Percentiles rank a stretch among this genome's conserved stretches.
These are phyloP conservation scores for Exephanes ischioxanthus DNA, from an alignment of 2,888 invertebrate species.

Conservation along the genomic window DNA sequence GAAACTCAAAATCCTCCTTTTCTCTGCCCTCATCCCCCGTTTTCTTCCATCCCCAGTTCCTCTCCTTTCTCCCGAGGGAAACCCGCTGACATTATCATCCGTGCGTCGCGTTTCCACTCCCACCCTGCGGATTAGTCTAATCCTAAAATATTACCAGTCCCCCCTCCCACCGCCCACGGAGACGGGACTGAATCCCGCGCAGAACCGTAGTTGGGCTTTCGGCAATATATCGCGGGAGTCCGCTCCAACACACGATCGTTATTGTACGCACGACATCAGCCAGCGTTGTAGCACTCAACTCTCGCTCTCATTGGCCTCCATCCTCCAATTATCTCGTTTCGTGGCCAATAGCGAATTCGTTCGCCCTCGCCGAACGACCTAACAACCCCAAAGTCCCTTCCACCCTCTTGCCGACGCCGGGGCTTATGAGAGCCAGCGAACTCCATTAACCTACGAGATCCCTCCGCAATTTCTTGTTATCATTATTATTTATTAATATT, in stretches of 20 bases:
- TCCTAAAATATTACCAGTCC: slow-evolving; percentile 73
- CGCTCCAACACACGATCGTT: slow-evolving; percentile 56
- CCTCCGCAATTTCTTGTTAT: slow-evolving; percentile 35
- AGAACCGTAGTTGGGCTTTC: slow-evolving; percentile 25
- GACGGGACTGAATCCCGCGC: slow-evolving; percentile 27
- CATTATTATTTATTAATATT: slow-evolving; percentile 34
- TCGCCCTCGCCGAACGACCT: slow-evolving; percentile 57
- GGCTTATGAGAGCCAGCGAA: slow-evolving; percentile 41
- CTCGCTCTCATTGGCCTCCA: slow-evolving; percentile 66
- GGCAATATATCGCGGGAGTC: slow-evolving; percentile 57
- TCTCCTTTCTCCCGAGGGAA: slow-evolving; percentile 56
- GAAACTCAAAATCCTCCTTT: slow-evolving; percentile 68
- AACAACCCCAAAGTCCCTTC: slow-evolving; percentile 52
- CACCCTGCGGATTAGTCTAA: slow-evolving; percentile 76
- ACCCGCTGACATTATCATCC: slow-evolving; percentile 69
- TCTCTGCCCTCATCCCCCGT: slow-evolving; percentile 46
- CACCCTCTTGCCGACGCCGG: slow-evolving; percentile 38
- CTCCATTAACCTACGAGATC: slow-evolving; percentile 14
- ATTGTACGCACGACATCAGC: slow-evolving; percentile 61
- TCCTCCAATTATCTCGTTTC: slow-evolving; percentile 69
- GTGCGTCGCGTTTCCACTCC: slow-evolving; percentile 46
- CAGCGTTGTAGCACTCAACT: slow-evolving; percentile 55
- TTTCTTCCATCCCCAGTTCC: slow-evolving; percentile 31
- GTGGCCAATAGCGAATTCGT: slow-evolving; percentile 69
- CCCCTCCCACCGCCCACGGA: slow-evolving; percentile 17